These are phyloP conservation scores for Gadus chalcogrammus DNA, from an alignment of 2,113 vertebrate species.

Conservation along the genomic window DNA sequence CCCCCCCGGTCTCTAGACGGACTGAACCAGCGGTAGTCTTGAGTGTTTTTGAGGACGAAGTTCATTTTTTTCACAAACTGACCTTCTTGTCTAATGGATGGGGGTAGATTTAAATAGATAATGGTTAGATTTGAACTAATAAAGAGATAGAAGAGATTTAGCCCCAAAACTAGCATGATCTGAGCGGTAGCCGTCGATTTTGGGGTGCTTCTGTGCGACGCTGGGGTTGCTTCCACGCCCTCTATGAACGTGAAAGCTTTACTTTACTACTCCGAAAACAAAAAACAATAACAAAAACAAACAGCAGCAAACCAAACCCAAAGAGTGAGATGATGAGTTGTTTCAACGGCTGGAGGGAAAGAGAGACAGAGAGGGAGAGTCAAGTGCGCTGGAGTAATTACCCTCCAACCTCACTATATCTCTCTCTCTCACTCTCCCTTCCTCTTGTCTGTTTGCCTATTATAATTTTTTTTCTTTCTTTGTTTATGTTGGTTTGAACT, in stretches of 20 bases:
- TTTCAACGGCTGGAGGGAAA: constrained; percentile 35
- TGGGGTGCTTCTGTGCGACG: constrained; percentile 38
- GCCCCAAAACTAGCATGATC: not conserved
- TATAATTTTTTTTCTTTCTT: constrained; percentile 45
- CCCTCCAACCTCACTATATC: constrained; percentile 51
- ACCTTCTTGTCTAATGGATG: no score
- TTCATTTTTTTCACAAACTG: constrained; percentile 22
- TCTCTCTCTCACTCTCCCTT: constrained; percentile 15
- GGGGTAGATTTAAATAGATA: no score
- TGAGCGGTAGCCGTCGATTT: constrained; percentile 6
- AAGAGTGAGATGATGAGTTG: constrained; percentile 52
- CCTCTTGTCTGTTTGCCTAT: constrained; percentile 8
- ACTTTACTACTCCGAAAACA: constrained; percentile 84
- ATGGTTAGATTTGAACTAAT: not conserved
- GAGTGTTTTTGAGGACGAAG: not conserved
- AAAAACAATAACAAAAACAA: constrained; percentile 9
- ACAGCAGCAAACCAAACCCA: not conserved
- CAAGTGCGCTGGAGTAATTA: constrained; percentile 34
- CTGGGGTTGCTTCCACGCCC: constrained; percentile 60
- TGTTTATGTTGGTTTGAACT: constrained; percentile 34
- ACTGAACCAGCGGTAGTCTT: constrained; percentile 14
- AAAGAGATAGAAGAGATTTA: constrained; percentile 18
- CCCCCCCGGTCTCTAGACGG: not conserved
- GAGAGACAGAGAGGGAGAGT: constrained; percentile 1
- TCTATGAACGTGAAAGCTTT: constrained; percentile 75